phyloP scores from a whole-genome alignment of 2,113 vertebrate species.

The Natator depressus region DNA sequence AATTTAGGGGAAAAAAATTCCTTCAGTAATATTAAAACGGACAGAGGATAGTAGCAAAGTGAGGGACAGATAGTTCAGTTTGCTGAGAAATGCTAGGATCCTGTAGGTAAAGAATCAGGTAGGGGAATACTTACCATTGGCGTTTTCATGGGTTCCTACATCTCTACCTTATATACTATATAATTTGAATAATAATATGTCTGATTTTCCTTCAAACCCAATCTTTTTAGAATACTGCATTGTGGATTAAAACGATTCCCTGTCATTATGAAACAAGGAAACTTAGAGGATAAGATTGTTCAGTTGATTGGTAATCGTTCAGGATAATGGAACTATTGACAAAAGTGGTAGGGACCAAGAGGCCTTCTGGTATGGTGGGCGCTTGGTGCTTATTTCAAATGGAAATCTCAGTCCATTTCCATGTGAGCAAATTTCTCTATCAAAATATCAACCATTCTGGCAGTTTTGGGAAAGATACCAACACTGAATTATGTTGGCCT shows the following conservation, averaged over 20 bases:
- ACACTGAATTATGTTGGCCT: background rate
- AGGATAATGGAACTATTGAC: background rate
- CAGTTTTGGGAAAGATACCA: background rate
- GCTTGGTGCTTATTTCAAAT: background rate
- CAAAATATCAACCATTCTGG: background rate
- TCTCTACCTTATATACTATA: background rate
- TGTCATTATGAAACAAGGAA: background rate
- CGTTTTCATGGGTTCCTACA: background rate
- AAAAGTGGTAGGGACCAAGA: background rate
- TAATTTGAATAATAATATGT: background rate
- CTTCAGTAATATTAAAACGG: background rate
- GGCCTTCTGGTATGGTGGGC: background rate
- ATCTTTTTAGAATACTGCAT: background rate
- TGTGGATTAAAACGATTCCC: background rate
- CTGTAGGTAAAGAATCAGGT: background rate
- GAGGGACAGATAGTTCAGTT: background rate
- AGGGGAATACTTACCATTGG: background rate
- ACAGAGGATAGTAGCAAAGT: background rate
- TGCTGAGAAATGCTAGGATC: background rate
- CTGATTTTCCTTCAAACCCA: background rate
- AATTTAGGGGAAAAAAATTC: background rate
- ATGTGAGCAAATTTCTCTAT: background rate
- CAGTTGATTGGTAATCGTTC: background rate
- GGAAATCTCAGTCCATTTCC: background rate
- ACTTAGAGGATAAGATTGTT: background rate